A percentile compares a stretch with the other conserved stretches of the same genome.
Evolutionary conservation across 2,888 invertebrate genomes (phyloP).

Genomic region (Drosophila anomalata): DNA sequence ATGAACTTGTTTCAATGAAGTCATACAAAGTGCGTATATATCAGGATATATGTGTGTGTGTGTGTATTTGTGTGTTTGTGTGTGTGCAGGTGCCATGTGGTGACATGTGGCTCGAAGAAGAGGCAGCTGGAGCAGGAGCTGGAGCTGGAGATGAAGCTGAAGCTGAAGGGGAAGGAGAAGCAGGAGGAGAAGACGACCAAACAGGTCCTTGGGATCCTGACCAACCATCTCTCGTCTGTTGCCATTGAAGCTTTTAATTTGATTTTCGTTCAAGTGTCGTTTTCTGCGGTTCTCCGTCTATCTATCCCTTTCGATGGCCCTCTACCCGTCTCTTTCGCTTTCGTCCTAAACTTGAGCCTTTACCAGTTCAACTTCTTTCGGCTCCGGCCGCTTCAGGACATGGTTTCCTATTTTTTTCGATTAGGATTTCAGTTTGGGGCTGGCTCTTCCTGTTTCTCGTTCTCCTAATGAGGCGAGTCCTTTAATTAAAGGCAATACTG

Average conservation of each 20-base stretch:
- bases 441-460: conserved; percentile 20
- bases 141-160: too few relatives aligned
- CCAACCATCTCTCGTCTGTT: conserved; percentile 53
- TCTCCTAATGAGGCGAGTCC: conserved; percentile 38
- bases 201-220: conserved; percentile 23
- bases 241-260: conserved; percentile 79
- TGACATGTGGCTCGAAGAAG: conserved; percentile 32
- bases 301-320: not conserved
- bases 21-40: conserved; percentile 66
- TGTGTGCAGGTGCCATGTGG: conserved; percentile 42
- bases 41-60: not conserved
- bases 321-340: conserved; percentile 6
- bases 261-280: conserved; percentile 81
- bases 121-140: too few relatives aligned
- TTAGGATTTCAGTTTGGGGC: conserved; percentile 31
- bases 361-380: conserved; percentile 19
- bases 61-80: conserved; percentile 9
- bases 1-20: conserved; percentile 81
- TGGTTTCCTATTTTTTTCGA: conserved; percentile 19
- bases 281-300: conserved; percentile 46
- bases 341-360: conserved; percentile 36
- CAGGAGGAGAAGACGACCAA: conserved; percentile 6
- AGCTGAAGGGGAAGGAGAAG: conserved; percentile 2
- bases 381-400: conserved; percentile 1
- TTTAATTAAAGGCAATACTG: conserved; percentile 28